A percentile compares a stretch with the other conserved stretches of the same genome.
These are phyloP conservation scores for Etia nguti DNA, from an alignment of 2,113 vertebrate genomes.

Conservation along the genomic window DNA sequence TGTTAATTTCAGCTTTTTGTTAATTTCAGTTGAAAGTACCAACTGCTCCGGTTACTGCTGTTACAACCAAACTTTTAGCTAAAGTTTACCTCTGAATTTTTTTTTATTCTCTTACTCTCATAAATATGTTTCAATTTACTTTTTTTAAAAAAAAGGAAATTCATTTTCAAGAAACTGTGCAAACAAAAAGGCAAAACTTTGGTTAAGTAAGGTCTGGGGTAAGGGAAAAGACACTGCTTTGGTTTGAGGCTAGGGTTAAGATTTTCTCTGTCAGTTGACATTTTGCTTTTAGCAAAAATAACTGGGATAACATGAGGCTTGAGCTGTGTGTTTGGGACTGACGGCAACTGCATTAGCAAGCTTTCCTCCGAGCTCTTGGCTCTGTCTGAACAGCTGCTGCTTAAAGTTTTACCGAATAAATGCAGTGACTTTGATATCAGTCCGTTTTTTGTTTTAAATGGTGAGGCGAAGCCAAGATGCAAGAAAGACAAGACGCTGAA, in stretches of 20 bases:
- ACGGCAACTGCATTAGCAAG: background rate
- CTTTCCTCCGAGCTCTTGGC: slow-evolving; percentile 4
- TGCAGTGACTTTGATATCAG: background rate
- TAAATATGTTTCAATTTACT: background rate
- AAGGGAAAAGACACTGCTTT: background rate
- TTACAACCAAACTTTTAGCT: accelerated
- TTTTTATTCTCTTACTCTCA: background rate
- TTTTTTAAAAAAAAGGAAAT: background rate
- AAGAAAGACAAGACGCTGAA: background rate
- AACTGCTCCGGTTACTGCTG: background rate
- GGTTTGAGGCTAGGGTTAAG: background rate
- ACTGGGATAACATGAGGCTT: background rate
- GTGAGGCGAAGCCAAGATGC: background rate
- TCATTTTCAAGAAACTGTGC: background rate
- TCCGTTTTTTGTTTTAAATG: background rate
- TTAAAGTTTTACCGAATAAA: background rate
- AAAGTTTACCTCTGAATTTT: background rate
- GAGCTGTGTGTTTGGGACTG: background rate
- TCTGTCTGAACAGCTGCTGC: slow-evolving; percentile 21
- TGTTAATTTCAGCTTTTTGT: background rate
- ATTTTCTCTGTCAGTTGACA: background rate
- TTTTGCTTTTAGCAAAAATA: background rate
- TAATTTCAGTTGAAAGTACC: background rate
- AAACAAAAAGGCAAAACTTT: background rate
- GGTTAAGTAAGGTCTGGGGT: background rate